phyloP scores from a whole-genome alignment of 2,888 invertebrate species.

The Epirrhoe alternata region DNA sequence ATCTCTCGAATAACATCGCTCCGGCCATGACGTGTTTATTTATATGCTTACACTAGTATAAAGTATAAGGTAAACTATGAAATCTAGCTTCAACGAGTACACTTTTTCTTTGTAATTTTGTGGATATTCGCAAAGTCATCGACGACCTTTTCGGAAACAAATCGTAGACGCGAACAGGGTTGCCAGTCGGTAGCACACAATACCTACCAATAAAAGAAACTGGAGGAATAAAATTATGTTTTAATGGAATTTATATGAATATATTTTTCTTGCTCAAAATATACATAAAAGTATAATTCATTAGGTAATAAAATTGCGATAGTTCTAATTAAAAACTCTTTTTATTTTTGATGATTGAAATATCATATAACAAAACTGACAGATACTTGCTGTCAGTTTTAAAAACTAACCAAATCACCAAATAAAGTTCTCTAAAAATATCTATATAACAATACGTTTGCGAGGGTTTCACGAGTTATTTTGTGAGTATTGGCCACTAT shows the following conservation, averaged over 20 bases:
- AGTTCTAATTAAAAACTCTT: too few relatives aligned
- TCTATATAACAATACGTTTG: neutral
- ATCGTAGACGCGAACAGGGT: constrained; percentile 80
- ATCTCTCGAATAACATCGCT: constrained; percentile 95
- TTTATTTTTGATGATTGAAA: too few relatives aligned
- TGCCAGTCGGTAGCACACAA: constrained; percentile 52
- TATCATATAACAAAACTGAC: too few relatives aligned
- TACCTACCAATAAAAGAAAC: constrained; percentile 37
- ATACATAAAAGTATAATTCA: too few relatives aligned
- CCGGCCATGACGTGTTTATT: constrained; percentile 91
- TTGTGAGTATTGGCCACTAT: neutral
- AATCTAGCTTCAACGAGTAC: constrained; percentile 72
- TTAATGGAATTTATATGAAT: too few relatives aligned
- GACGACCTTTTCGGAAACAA: constrained; percentile 82
- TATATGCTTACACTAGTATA: constrained; percentile 78
- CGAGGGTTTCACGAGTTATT: neutral
- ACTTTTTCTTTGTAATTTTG: constrained; percentile 83
- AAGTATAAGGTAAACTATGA: constrained; percentile 69
- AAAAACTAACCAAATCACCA: neutral
- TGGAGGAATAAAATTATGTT: neutral
- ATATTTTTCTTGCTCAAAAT: too few relatives aligned
- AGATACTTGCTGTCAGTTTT: neutral
- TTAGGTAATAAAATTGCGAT: too few relatives aligned
- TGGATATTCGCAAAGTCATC: constrained; percentile 84
- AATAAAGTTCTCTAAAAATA: too few relatives aligned